Evolutionary conservation across 1,140 invertebrate species (phyloP).

Genomic region (Drosophila subpulchrella): DNA sequence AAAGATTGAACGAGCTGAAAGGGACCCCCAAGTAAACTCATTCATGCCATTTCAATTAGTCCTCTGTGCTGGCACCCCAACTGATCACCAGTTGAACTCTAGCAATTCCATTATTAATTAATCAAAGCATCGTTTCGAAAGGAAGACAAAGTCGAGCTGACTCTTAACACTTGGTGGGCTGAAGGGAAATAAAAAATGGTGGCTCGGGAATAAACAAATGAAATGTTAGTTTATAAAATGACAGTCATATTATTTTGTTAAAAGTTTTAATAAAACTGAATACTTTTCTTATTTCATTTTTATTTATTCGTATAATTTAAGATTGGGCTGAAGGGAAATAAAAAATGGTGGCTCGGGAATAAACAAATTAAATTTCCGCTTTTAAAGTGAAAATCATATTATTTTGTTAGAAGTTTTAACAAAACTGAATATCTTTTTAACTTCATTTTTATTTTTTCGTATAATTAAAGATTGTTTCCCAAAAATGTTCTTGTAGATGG

Average conservation of each 20-base stretch:
- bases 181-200: not conserved
- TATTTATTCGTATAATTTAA: no score
- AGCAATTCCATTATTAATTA: constrained; percentile 74
- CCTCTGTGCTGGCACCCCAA: constrained; percentile 18
- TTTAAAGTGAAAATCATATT: no score
- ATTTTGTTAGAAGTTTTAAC: no score
- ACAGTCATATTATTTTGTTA: no score
- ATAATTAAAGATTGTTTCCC: not conserved
- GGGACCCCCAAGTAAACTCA: constrained; percentile 4
- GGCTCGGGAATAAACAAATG: not conserved
- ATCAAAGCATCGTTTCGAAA: constrained; percentile 65
- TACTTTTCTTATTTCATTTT: no score
- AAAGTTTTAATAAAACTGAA: no score
- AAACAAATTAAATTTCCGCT: not conserved
- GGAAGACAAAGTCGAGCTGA: constrained; percentile 12
- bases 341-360: not conserved
- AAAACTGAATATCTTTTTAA: no score
- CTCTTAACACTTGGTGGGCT: constrained; percentile 26
- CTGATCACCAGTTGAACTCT: constrained; percentile 23
- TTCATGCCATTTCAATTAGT: constrained; percentile 59
- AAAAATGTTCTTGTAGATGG: no score
- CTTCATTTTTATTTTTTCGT: no score
- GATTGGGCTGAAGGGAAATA: constrained; percentile 2
- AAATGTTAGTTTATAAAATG: not conserved
- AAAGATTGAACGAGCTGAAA: constrained; percentile 19